A percentile compares a stretch with the other conserved stretches of the same genome.
Evolutionary conservation across 2,888 invertebrate species (phyloP).

Genomic region (Peribatodes rhomboidaria): DNA sequence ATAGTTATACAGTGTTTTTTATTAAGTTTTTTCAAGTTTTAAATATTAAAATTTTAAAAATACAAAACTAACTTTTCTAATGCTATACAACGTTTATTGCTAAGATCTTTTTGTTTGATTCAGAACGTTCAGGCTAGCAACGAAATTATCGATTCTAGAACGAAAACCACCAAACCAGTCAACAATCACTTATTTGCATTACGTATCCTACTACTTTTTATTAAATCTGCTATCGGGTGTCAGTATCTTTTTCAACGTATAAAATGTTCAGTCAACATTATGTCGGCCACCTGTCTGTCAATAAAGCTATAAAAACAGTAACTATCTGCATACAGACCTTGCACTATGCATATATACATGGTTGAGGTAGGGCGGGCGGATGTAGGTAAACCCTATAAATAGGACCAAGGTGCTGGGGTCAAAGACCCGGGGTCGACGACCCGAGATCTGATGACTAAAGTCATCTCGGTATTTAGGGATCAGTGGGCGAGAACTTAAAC

Average conservation of each 20-base stretch:
- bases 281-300: slow-evolving; percentile 26
- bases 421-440: slow-evolving; percentile 48
- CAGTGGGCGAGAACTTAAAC: slow-evolving; percentile 27
- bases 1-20: too few relatives aligned
- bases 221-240: not conserved
- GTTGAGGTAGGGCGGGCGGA: slow-evolving; percentile 77
- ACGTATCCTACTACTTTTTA: not conserved
- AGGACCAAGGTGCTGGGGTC: slow-evolving; percentile 49
- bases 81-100: too few relatives aligned
- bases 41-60: too few relatives aligned
- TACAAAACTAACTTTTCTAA: too few relatives aligned
- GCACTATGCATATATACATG: slow-evolving; percentile 56
- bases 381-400: slow-evolving; percentile 53
- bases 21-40: too few relatives aligned
- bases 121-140: too few relatives aligned
- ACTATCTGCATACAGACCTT: slow-evolving; percentile 39
- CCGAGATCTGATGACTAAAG: slow-evolving; percentile 42
- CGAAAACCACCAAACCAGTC: not conserved
- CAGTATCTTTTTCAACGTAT: not conserved
- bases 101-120: too few relatives aligned
- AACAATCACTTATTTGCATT: not conserved
- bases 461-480: slow-evolving; percentile 46
- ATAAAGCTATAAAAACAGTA: slow-evolving; percentile 19
- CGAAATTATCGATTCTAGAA: not conserved
- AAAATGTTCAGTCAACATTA: slow-evolving; percentile 7